These are phyloP conservation scores for Limnothrissa miodon DNA, from an alignment of 2,113 vertebrate species.

Conservation along the genomic window DNA sequence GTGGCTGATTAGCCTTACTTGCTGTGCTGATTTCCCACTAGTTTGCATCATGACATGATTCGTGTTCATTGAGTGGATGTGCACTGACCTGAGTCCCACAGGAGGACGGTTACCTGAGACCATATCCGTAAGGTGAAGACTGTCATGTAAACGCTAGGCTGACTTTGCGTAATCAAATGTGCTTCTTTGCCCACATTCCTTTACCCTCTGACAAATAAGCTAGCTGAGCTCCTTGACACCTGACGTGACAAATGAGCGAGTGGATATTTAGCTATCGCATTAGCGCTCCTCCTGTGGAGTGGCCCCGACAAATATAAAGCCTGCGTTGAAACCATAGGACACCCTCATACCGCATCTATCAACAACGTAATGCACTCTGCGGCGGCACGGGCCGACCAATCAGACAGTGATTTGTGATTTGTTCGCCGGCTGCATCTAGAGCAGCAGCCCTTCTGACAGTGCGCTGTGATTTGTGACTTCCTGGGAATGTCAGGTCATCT, in stretches of 20 bases:
- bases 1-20: not conserved
- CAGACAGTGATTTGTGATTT: conserved; percentile 55
- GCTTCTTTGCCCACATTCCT: not conserved
- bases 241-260: not conserved
- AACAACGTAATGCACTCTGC: not conserved
- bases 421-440: conserved; percentile 35
- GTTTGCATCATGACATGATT: not conserved
- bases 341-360: not conserved
- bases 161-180: not conserved
- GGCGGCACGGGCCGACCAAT: conserved; percentile 22
- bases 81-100: not conserved
- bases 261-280: not conserved
- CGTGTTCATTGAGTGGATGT: not conserved
- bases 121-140: not conserved
- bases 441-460: not conserved
- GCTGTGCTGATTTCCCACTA: not conserved
- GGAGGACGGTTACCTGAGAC: not conserved
- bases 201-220: not conserved
- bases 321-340: conserved; percentile 1
- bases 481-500: conserved; percentile 28
- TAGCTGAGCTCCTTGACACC: not conserved
- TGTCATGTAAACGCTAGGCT: not conserved
- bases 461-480: conserved; percentile 49
- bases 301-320: not conserved
- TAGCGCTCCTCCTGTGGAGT: not conserved